Evolutionary conservation across 2,888 invertebrate species (phyloP).

Genomic region (Ennomos fuscantarius): DNA sequence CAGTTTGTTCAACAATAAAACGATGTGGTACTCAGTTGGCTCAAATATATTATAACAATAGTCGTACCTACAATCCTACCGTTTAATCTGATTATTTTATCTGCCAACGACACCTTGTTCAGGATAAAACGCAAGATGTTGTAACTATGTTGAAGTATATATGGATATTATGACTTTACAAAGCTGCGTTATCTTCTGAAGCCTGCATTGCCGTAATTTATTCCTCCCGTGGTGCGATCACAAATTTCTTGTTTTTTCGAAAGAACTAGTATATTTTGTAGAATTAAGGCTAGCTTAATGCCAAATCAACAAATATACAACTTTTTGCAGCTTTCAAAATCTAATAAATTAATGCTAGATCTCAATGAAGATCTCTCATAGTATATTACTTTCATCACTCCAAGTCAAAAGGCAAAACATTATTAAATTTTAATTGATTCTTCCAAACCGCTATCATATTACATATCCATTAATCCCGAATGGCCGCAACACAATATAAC

Average conservation of each 20-base stretch:
- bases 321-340: too few species aligned
- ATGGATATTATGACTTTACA: too few species aligned
- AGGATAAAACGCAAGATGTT: background rate
- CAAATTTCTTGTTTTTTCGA: too few species aligned
- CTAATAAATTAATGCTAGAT: background rate
- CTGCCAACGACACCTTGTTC: conserved; percentile 43
- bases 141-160: too few species aligned
- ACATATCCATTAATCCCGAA: conserved; percentile 50
- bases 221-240: too few species aligned
- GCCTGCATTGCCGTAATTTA: too few species aligned
- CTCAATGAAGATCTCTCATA: background rate
- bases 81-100: conserved; percentile 46
- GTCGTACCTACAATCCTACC: conserved; percentile 15
- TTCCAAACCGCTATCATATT: conserved; percentile 46
- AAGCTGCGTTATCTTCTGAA: too few species aligned
- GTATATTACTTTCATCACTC: background rate
- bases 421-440: conserved; percentile 46
- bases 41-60: background rate
- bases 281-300: too few species aligned
- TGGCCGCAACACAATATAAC: conserved; percentile 60
- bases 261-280: too few species aligned
- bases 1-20: conserved; percentile 55
- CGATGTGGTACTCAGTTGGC: conserved; percentile 61
- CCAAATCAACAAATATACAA: too few species aligned
- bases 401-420: conserved; percentile 5